Conservation (phyloP, 35 echinoderm and acorn worm species). For the Apostichopus parvimensis region DNA sequence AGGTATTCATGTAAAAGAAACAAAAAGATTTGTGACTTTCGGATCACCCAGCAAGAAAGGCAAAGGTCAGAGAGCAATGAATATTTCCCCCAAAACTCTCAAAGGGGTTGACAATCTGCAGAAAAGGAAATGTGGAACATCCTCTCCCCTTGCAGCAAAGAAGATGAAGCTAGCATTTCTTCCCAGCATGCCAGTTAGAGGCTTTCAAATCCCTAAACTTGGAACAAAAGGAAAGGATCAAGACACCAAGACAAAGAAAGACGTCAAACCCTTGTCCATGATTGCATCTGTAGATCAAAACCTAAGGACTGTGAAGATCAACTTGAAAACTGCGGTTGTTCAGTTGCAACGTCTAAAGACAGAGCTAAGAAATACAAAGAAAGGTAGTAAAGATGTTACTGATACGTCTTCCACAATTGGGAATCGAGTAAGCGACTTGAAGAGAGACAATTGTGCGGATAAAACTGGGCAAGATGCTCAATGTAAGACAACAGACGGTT, state of each 20-base stretch:
- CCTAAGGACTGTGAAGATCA: constrained; percentile 3
- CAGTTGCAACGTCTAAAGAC: neutral
- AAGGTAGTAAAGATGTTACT: neutral
- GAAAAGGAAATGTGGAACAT: neutral
- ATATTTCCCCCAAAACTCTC: neutral
- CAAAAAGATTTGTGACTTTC: neutral
- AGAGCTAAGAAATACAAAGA: neutral
- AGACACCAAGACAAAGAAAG: neutral
- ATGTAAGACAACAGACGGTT: no score
- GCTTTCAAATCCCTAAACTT: constrained; percentile 41
- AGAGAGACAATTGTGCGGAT: neutral
- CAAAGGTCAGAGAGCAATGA: neutral
- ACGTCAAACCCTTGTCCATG: neutral
- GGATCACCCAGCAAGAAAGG: neutral
- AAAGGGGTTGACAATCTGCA: neutral
- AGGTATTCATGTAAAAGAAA: constrained; percentile 23
- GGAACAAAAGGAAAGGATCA: neutral
- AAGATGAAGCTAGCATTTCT: constrained; percentile 14
- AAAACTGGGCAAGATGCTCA: neutral
- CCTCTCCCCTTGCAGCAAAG: neutral
- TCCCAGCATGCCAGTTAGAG: neutral
- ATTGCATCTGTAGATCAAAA: constrained; percentile 9
- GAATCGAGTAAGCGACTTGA: neutral
- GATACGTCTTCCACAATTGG: neutral
- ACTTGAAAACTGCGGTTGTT: constrained; percentile 34